These are phyloP conservation scores for Stichodactyla mertensii DNA, from an alignment of 64 coral and sea anemone genomes.

Conservation along the genomic window DNA sequence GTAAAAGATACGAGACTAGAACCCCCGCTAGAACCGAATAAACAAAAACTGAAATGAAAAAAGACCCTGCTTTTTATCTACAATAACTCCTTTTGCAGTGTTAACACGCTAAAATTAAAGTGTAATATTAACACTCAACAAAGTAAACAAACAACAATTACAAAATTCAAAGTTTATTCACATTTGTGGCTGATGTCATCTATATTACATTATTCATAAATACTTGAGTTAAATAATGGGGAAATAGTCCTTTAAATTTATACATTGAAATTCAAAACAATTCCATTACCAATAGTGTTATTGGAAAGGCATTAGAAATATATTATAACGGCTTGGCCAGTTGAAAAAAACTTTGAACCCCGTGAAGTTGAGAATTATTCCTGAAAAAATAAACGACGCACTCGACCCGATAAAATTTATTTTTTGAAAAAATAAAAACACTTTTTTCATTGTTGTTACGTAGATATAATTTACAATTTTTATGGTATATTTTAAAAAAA, in stretches of 20 bases:
- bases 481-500: neutral
- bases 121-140: too few relatives aligned
- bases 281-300: too few relatives aligned
- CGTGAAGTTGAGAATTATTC: neutral
- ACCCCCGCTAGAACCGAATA: too few relatives aligned
- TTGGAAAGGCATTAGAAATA: too few relatives aligned
- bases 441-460: neutral
- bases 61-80: too few relatives aligned
- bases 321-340: too few relatives aligned
- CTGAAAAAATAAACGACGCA: neutral
- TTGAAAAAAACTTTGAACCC: neutral
- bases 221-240: neutral
- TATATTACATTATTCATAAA: neutral
- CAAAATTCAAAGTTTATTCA: neutral
- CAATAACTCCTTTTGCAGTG: too few relatives aligned
- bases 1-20: too few relatives aligned
- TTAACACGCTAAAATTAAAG: too few relatives aligned
- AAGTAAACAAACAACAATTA: too few relatives aligned
- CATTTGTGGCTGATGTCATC: neutral
- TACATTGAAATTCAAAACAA: neutral
- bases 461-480: neutral
- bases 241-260: neutral
- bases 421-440: conserved; percentile 1
- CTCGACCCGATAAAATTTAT: neutral
- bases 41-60: too few relatives aligned